Base-by-base conservation (phyloP, 2,113 vertebrate genomes). In the Daubentonia madagascariensis region DNA sequence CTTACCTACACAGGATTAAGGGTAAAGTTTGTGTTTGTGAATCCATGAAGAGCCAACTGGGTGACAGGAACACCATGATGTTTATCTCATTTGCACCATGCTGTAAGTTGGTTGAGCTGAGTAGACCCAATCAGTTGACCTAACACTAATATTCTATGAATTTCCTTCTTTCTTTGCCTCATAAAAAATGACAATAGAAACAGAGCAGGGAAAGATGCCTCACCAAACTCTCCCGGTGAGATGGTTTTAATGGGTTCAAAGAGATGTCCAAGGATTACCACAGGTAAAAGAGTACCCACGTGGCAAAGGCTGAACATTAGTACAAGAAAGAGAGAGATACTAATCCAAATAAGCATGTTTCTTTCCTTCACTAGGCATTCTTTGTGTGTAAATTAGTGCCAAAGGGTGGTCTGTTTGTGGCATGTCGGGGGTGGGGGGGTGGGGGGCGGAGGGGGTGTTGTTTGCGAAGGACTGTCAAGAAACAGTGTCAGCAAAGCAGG, bases 111-210 rank as follows among this genome's bases (percentile, higher is more conserved):
- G 57, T 70, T 85, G 57, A 57, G 20, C 14, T 72, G 57, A 37
- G 50, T 61, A 13, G 67, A 67, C 61, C 63, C 7, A 50, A 32
- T 63, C n/a, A 43, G 20, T 70, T 89, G 37, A 89, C 45, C 28
- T 59, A 86, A 63, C 68, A 11, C 54, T 85, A 63, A 87, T 67
- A 94, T 32, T 92, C 45, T 94, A 22, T 80, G 23, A 87, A 79
- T 94, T 79, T 87, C 37, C 13, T 16, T 94, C 18, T 94, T 91
- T 79, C 76, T 85, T 50, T 63, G 32, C 28, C 8, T 87, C 32
- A 30, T 92, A 78, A 81, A 86, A 90, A 87, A 90, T 89, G 43
- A 67, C 1, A 96, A 32, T 37, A 93, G 48, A 87, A 96, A 48
- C 16, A 68, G n/a, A 88, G 32, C 70, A 37, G 22, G 37, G 70